Evolutionary conservation across 2,888 invertebrate species (phyloP).

Genomic region (Gerris lacustris): DNA sequence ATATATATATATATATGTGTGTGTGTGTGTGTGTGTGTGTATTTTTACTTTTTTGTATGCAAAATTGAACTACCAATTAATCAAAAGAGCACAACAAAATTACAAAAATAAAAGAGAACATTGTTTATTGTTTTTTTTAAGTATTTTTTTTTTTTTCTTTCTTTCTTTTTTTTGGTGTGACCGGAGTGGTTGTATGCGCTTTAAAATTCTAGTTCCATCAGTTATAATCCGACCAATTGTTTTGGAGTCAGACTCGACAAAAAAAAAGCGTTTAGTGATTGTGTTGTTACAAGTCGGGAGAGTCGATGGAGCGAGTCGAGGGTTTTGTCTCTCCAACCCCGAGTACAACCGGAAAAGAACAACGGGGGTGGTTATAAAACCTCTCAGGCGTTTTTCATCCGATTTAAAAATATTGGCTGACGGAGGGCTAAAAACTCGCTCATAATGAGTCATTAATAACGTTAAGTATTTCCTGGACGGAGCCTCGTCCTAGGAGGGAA

Average conservation of each 20-base stretch:
- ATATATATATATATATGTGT: too few relatives aligned
- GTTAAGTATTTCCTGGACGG: conserved; percentile 2
- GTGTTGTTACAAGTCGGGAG: neutral
- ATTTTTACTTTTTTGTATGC: too few relatives aligned
- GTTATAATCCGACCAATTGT: neutral
- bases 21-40: too few relatives aligned
- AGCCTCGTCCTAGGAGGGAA: neutral
- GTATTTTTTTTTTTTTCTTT: too few relatives aligned
- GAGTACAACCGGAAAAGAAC: neutral
- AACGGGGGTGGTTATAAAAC: neutral
- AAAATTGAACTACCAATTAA: neutral
- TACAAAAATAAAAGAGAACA: neutral
- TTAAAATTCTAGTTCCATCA: neutral
- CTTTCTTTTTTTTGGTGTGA: too few relatives aligned
- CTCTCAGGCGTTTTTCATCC: neutral
- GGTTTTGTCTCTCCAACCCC: neutral
- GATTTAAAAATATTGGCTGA: neutral
- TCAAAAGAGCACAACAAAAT: neutral
- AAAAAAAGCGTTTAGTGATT: neutral
- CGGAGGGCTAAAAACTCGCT: neutral
- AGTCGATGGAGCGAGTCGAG: neutral
- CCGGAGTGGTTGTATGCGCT: too few relatives aligned
- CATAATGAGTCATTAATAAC: conserved; percentile 5
- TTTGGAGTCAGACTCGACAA: neutral
- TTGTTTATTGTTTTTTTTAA: neutral